Percentiles rank a stretch among this genome's conserved stretches.
phyloP scores from a whole-genome alignment of 2,797 vertebrate species.

The Chromobotia macracanthus region DNA sequence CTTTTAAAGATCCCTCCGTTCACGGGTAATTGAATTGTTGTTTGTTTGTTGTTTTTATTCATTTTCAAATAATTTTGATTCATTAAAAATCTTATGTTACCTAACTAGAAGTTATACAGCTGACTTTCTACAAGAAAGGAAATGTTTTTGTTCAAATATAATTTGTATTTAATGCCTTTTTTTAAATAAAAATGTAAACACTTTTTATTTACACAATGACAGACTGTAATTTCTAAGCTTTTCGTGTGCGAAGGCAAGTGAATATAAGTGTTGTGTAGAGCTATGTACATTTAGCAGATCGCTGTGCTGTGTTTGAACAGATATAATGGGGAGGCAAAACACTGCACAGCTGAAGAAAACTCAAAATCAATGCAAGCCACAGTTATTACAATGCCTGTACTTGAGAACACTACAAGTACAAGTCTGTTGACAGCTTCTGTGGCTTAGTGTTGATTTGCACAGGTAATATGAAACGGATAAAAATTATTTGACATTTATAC shows the following conservation, averaged over 20 bases:
- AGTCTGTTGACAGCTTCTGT: too few species aligned
- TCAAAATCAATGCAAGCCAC: background rate
- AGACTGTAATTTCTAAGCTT: slow-evolving; percentile 7
- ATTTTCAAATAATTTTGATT: slow-evolving; percentile 68
- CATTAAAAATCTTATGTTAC: slow-evolving; percentile 73
- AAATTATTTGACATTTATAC: too few species aligned
- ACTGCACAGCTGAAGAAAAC: background rate
- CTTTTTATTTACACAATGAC: slow-evolving; percentile 70
- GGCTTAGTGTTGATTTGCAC: too few species aligned
- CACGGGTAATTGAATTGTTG: slow-evolving; percentile 78
- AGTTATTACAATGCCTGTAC: background rate
- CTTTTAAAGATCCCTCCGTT: slow-evolving; percentile 75
- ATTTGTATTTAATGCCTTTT: slow-evolving; percentile 88
- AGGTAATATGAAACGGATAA: too few species aligned
- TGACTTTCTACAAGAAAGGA: slow-evolving; percentile 73
- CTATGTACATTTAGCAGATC: background rate
- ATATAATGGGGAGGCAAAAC: background rate
- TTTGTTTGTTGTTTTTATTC: slow-evolving; percentile 64
- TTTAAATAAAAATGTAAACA: slow-evolving; percentile 76
- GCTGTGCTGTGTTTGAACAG: background rate
- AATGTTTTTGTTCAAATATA: slow-evolving; percentile 76
- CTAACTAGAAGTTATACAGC: slow-evolving; percentile 77
- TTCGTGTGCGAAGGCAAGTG: background rate
- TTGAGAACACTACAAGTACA: too few species aligned
- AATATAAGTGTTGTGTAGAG: background rate